Base-by-base conservation (phyloP, 2,888 invertebrate genomes). In the Anthrax anthrax region DNA sequence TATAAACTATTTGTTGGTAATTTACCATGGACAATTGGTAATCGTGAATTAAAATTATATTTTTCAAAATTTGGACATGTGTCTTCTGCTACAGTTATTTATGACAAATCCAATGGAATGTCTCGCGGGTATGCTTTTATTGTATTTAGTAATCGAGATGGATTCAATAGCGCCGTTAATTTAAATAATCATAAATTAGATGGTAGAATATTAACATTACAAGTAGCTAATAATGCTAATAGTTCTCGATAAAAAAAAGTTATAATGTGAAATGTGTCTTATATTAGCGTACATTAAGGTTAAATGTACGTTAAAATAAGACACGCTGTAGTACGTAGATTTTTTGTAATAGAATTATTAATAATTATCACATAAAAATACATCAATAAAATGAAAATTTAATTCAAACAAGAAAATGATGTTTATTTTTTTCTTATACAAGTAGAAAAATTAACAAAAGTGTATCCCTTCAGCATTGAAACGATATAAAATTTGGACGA, bases 401-500 rank as follows among this genome's bases (percentile, higher is more conserved):
- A 23, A 23, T 23, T 23, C 8, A 23, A 23, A 23, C 4, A 23
- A 6, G 8, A 23, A 23, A 23, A 23, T 23, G 4, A 6, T 23
- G 23, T 23, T 23, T 23, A 6, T 23, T 6, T 23, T 23, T 23
- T 6, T 8, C 4, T 6, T 23, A 23, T 4, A 6, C 8, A 6
- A 23, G 23, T 8, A 32, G 29, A 32, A 12, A n/a, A 32, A 12
- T 49, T 50, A 56, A 39, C 53, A 52, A 72, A 97, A 97, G 73
- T 97, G 96, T 64, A 97, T 84, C 59, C 92, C 95, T 66, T 84
- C 84, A 45, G 77, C 75, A 69, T 97, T 97, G 64, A 96, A 96
- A 36, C 81, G 82, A 66, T 86, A 79, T 57, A 95, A 70, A 47
- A 95, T 70, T 52, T 74, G 76, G 71, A 95, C 82, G 63, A 98